Evolutionary conservation across 1,140 invertebrate genomes (phyloP).

Genomic region (Archivesica marissinica): DNA sequence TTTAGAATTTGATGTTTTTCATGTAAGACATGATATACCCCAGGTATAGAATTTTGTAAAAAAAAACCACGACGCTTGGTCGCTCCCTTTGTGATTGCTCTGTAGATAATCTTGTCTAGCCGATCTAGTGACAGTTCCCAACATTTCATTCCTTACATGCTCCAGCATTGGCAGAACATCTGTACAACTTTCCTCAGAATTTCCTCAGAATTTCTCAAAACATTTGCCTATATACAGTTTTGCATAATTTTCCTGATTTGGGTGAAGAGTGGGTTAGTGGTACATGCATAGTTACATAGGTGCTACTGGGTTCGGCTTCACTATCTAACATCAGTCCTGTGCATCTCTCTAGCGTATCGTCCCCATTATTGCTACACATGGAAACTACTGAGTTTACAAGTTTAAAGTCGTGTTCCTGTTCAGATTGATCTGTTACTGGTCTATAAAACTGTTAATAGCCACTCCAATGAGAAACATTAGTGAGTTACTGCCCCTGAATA

Average conservation of each 20-base stretch:
- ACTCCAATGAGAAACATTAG: no score
- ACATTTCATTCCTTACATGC: not conserved
- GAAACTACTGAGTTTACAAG: no score
- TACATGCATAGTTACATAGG: slow-evolving; percentile 19
- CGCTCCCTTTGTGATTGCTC: slow-evolving; percentile 1
- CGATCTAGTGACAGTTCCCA: not conserved
- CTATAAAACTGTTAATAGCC: no score
- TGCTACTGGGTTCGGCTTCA: slow-evolving; percentile 29
- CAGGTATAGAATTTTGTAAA: not conserved
- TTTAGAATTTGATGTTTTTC: slow-evolving; percentile 13
- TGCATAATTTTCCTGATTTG: slow-evolving; percentile 60
- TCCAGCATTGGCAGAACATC: not conserved
- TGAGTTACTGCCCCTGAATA: no score
- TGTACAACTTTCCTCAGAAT: not conserved
- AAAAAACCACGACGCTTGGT: slow-evolving; percentile 20
- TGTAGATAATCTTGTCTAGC: not conserved
- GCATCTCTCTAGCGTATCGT: no score
- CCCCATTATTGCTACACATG: no score
- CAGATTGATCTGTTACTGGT: no score
- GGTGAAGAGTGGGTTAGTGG: slow-evolving; percentile 33
- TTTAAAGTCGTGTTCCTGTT: no score
- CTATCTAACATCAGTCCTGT: no score
- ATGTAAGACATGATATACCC: not conserved
- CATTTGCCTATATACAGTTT: not conserved
- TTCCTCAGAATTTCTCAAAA: not conserved